Base-by-base conservation (phyloP, 2,113 vertebrate genomes). In the Benitochromis conjunctus region DNA sequence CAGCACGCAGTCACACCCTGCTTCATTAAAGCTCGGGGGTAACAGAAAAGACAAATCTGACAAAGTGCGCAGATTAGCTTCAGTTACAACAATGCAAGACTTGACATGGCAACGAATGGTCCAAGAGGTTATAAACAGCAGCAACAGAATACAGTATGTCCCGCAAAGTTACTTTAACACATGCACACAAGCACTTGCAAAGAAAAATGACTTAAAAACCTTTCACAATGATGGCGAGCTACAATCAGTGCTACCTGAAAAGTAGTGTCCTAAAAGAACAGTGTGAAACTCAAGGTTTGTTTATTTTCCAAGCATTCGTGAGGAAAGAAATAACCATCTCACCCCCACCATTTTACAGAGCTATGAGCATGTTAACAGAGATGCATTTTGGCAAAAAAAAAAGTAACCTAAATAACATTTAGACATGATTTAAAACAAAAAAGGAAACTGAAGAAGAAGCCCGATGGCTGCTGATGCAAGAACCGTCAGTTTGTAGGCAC, bases 401-500 rank as follows among this genome's bases (percentile, higher is more conserved):
- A 26, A n/a, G 34, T 38, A 38, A 10, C 10, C n/a, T 38, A 64
- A 64, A 12, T n/a, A 64, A 64, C 60, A 12, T 38, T 13, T 31
- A 64, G 60, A 38, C 2, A 11, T 1, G 31, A 1, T 38, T n/a
- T n/a, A 38, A 76, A 66, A 66, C 11, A 66, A 41, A 66, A 66
- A 41, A 41, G 36, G 6, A 81, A 84, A 16, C 66, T 46, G 12
- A 82, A 84, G 54, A 36, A 46, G 29, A 26, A 80, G 58, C 21
- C 10, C 2, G 69, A 51, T 31, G 58, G 81, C 66, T 82, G 60
- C 90, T 74, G 79, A 83, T 76, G 76, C 76, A 43, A 90, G 56
- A 86, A 80, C 9, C 43, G 13, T 85, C 36, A 10, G 82, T 58
- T 85, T 83, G 80, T 87, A 95, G 94, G 93, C 93, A 95, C 94